Percentiles rank a stretch among this genome's conserved stretches.
phyloP scores from a whole-genome alignment of 2,888 invertebrate genomes.

The Pseudolycoriella hygida region DNA sequence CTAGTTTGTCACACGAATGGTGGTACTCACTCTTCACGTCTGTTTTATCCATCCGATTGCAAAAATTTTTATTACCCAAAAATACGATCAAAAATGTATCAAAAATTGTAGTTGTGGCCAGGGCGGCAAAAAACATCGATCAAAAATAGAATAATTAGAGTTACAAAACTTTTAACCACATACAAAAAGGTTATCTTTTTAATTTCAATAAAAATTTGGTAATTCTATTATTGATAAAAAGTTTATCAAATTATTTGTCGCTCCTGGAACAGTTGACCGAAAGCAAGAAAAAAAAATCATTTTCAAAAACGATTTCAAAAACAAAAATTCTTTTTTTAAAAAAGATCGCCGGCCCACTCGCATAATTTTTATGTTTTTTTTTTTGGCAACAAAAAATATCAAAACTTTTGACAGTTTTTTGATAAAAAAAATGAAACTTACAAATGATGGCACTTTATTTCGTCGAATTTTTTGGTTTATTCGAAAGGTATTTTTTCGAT shows the following conservation, averaged over 20 bases:
- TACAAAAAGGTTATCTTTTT: too few species aligned
- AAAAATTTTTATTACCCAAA: slow-evolving; percentile 4
- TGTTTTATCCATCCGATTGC: slow-evolving; percentile 12
- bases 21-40: slow-evolving; percentile 30
- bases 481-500: too few species aligned
- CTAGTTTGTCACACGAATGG: slow-evolving; percentile 7
- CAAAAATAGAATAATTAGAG: background rate
- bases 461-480: too few species aligned
- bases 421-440: too few species aligned
- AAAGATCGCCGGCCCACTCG: slow-evolving; percentile 8
- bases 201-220: too few species aligned
- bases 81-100: background rate
- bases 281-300: too few species aligned
- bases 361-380: slow-evolving; percentile 4
- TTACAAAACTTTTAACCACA: background rate
- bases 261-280: too few species aligned
- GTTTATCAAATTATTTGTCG: too few species aligned
- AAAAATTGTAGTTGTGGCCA: slow-evolving; percentile 1
- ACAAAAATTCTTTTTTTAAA: slow-evolving; percentile 3
- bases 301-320: too few species aligned
- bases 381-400: background rate
- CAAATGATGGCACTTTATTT: too few species aligned
- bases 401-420: background rate
- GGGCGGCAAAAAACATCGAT: slow-evolving; percentile 1
- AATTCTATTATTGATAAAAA: too few species aligned